Conservation (phyloP, 92 coral and sea anemone genomes). For the Palythoa grandiflora region DNA sequence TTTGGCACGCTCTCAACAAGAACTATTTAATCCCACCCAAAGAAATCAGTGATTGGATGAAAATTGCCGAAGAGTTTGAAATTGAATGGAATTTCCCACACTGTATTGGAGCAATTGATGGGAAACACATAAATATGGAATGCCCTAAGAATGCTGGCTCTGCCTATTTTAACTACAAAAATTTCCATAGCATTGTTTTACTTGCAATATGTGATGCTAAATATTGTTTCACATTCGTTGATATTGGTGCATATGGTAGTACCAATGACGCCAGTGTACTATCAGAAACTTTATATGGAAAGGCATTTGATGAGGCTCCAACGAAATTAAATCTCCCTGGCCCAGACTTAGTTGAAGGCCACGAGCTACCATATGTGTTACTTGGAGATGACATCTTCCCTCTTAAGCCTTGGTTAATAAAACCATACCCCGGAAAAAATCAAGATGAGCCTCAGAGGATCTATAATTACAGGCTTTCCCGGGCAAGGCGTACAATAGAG, state of each 20-base stretch:
- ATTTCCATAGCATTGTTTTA: constrained; percentile 36
- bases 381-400: constrained; percentile 47
- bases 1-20: constrained; percentile 39
- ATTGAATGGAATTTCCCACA: constrained; percentile 39
- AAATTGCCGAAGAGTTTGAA: constrained; percentile 21
- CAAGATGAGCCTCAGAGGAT: constrained; percentile 33
- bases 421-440: constrained; percentile 58
- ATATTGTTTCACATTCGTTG: constrained; percentile 37
- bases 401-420: constrained; percentile 61
- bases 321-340: constrained; percentile 36
- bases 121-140: constrained; percentile 43
- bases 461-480: constrained; percentile 49
- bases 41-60: constrained; percentile 25
- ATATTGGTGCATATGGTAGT: constrained; percentile 36
- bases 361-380: constrained; percentile 30
- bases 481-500: constrained; percentile 42
- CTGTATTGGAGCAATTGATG: constrained; percentile 43
- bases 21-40: constrained; percentile 31
- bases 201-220: constrained; percentile 30
- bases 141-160: constrained; percentile 35
- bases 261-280: constrained; percentile 32
- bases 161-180: constrained; percentile 36
- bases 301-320: constrained; percentile 36
- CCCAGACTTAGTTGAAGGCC: constrained; percentile 31
- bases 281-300: constrained; percentile 40